These are phyloP conservation scores for Accipiter cooperii DNA, from an alignment of 2,113 vertebrate genomes.

Conservation along the genomic window DNA sequence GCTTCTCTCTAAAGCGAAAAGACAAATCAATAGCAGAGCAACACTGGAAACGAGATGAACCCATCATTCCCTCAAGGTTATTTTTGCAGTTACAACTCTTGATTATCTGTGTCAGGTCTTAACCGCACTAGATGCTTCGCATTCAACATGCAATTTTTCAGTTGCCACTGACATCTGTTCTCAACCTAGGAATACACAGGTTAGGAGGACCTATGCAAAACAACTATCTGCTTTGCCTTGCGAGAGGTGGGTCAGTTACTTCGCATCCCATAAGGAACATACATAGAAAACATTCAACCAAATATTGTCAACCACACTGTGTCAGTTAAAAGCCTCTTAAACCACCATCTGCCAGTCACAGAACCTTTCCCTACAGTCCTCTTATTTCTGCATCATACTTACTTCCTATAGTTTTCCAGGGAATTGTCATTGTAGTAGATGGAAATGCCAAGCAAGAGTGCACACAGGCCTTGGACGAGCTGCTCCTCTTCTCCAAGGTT, in stretches of 20 bases:
- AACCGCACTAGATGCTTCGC: neutral
- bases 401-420: constrained; percentile 94
- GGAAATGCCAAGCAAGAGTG: constrained; percentile 92
- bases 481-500: constrained; percentile 96
- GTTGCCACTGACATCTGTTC: neutral
- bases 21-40: neutral
- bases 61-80: neutral
- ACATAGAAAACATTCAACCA: neutral
- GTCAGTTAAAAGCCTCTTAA: neutral
- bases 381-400: constrained; percentile 2
- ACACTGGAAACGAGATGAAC: neutral
- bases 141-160: neutral
- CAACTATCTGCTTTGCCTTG: neutral
- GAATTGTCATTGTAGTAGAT: constrained; percentile 99
- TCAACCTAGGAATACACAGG: neutral
- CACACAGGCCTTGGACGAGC: constrained; percentile 94
- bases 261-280: rapidly evolving
- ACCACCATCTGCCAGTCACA: neutral
- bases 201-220: neutral
- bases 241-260: neutral
- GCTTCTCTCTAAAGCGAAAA: constrained; percentile 81
- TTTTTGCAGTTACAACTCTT: neutral
- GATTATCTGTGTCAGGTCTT: neutral
- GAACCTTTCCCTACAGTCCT: neutral
- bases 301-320: rapidly evolving